These are phyloP conservation scores for Vanessa tameamea DNA, from an alignment of 1,140 invertebrate genomes.

Conservation along the genomic window DNA sequence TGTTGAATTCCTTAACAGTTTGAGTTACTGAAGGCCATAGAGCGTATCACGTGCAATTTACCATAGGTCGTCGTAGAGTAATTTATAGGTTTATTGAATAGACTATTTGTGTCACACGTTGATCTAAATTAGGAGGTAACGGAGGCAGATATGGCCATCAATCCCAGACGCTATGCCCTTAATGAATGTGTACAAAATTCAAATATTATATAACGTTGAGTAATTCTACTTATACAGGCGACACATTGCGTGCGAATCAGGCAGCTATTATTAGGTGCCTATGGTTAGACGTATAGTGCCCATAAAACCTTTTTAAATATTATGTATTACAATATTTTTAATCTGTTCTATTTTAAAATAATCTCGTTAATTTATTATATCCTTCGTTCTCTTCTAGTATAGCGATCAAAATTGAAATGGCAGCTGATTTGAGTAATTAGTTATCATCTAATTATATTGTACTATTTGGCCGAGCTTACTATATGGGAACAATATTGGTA, in stretches of 20 bases:
- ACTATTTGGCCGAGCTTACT: slow-evolving; percentile 73
- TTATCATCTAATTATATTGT: slow-evolving; percentile 22
- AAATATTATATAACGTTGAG: slow-evolving; percentile 18
- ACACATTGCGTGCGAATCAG: slow-evolving; percentile 59
- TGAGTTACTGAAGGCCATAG: slow-evolving; percentile 24
- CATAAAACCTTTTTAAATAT: slow-evolving; percentile 41
- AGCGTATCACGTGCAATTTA: slow-evolving; percentile 44
- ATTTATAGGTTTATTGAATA: slow-evolving; percentile 47
- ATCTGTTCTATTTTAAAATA: slow-evolving; percentile 31
- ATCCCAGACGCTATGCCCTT: slow-evolving; percentile 11
- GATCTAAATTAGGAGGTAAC: slow-evolving; percentile 44
- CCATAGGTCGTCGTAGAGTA: slow-evolving; percentile 42
- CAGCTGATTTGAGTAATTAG: slow-evolving; percentile 56
- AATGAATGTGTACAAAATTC: slow-evolving; percentile 29
- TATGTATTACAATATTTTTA: slow-evolving; percentile 25
- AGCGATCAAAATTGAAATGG: slow-evolving; percentile 54
- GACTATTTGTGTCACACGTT: slow-evolving; percentile 53
- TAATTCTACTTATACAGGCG: slow-evolving; percentile 39
- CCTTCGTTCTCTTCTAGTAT: slow-evolving; percentile 14
- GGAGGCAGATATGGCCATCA: slow-evolving; percentile 49
- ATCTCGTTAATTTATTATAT: slow-evolving; percentile 32
- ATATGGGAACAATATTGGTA: slow-evolving; percentile 76
- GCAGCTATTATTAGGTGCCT: slow-evolving; percentile 66
- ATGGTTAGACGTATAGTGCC: slow-evolving; percentile 53
- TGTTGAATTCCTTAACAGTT: slow-evolving; percentile 22